A percentile compares a stretch with the other conserved stretches of the same genome.
These are phyloP conservation scores for Ptyas mucosa DNA, from an alignment of 2,113 vertebrate genomes.

Conservation along the genomic window DNA sequence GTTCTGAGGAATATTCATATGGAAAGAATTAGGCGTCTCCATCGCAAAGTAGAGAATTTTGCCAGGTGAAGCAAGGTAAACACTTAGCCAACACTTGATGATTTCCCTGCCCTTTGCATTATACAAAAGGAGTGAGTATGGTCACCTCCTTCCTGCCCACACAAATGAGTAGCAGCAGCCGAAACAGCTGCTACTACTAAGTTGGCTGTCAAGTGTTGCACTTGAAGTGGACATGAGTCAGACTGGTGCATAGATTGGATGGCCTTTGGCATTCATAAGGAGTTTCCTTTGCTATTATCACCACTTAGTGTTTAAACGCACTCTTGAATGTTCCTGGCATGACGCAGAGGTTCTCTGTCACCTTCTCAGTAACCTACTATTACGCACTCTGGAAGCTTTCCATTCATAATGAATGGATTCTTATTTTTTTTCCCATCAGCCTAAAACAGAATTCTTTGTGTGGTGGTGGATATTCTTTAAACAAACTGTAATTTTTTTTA, in stretches of 20 bases:
- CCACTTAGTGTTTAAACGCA: conserved; percentile 43
- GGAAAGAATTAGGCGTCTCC: conserved; percentile 18
- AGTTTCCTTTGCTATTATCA: not conserved
- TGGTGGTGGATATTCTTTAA: not conserved
- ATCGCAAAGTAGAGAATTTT: not conserved
- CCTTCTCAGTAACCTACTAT: not conserved
- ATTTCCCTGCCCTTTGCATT: not conserved
- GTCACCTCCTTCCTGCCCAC: not conserved
- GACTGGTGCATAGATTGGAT: not conserved
- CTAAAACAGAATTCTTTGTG: not conserved
- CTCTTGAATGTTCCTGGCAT: conserved; percentile 41
- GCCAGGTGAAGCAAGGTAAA: not conserved
- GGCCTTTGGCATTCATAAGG: not conserved
- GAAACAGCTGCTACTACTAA: not conserved
- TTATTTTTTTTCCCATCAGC: not conserved
- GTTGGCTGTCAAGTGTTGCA: not conserved
- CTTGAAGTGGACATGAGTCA: conserved; percentile 26
- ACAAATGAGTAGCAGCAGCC: not conserved
- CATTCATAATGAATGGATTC: not conserved
- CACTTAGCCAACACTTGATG: not conserved
- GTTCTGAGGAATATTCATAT: not conserved
- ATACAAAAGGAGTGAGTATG: not conserved
- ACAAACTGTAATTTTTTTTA: not conserved
- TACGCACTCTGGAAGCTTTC: conserved; percentile 15
- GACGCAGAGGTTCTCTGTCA: conserved; percentile 35